Conservation (phyloP, 2,797 vertebrate genomes). For the Melanotaenia nigrans region DNA sequence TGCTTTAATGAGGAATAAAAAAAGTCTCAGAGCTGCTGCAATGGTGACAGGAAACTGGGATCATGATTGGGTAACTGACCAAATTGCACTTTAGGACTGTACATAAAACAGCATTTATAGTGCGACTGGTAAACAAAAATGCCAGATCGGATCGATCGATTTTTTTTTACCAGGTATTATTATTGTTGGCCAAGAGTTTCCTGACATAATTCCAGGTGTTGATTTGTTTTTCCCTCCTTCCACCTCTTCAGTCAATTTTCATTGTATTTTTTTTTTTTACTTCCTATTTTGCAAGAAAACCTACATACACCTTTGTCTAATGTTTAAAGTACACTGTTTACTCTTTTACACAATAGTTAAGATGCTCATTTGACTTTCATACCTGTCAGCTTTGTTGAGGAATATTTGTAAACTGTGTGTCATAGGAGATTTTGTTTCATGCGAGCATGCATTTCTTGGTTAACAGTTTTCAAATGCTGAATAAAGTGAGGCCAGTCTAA, state of each 20-base stretch:
- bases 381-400: not conserved
- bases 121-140: conserved; percentile 1
- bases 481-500: conserved; percentile 31
- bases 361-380: conserved; percentile 4
- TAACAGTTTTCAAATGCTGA: conserved; percentile 27
- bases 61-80: conserved; percentile 14
- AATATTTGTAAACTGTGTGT: not conserved
- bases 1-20: not conserved
- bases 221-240: not conserved
- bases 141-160: not conserved
- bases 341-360: not conserved
- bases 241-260: not conserved
- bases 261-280: not conserved
- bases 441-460: conserved; percentile 9
- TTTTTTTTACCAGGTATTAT: no score
- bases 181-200: not conserved
- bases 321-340: not conserved
- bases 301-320: not conserved
- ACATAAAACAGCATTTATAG: not conserved
- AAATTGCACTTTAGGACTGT: conserved; percentile 36
- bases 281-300: conserved; percentile 2
- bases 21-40: not conserved
- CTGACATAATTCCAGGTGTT: not conserved
- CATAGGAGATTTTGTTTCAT: conserved; percentile 1
- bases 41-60: not conserved